phyloP scores from a whole-genome alignment of 2,113 vertebrate species.

The Tringa solitaria region DNA sequence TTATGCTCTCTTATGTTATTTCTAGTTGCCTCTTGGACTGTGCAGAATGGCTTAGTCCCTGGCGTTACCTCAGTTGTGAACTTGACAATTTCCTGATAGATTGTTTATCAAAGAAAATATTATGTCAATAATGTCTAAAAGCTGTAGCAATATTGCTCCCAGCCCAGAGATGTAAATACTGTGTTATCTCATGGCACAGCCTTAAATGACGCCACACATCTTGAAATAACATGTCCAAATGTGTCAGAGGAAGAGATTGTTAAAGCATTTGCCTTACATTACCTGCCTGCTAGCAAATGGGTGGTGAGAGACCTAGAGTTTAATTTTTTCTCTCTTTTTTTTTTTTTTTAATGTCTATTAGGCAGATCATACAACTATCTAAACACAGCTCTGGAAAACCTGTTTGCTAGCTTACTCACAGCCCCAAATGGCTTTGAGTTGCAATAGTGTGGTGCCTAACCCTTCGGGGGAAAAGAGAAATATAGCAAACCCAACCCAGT shows the following conservation, averaged over 20 bases:
- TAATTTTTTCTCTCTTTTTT: not conserved
- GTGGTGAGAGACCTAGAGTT: slow-evolving; percentile 49
- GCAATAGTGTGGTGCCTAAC: slow-evolving; percentile 23
- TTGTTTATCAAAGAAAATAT: slow-evolving; percentile 32
- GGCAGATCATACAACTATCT: slow-evolving; percentile 58
- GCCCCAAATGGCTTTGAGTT: slow-evolving; percentile 38
- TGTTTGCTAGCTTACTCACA: slow-evolving; percentile 54
- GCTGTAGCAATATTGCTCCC: slow-evolving; percentile 23
- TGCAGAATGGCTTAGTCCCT: not conserved
- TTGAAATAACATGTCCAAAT: slow-evolving; percentile 72
- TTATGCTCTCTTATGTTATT: not conserved
- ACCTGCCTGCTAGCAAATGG: slow-evolving; percentile 70
- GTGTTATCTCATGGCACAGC: slow-evolving; percentile 64
- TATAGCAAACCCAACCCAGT: slow-evolving; percentile 21
- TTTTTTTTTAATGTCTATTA: slow-evolving; percentile 11
- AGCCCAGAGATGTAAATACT: slow-evolving; percentile 51
- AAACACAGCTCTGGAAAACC: slow-evolving; percentile 60
- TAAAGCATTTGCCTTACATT: slow-evolving; percentile 60
- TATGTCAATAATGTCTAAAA: slow-evolving; percentile 46
- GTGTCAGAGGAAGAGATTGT: slow-evolving; percentile 61
- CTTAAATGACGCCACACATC: slow-evolving; percentile 58
- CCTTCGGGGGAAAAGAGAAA: slow-evolving; percentile 27
- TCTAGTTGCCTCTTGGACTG: not conserved
- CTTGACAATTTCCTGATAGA: slow-evolving; percentile 41
- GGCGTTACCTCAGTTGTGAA: slow-evolving; percentile 7